Conservation (phyloP, 2,888 invertebrate species). For the Cataglyphis rosenhaueri region DNA sequence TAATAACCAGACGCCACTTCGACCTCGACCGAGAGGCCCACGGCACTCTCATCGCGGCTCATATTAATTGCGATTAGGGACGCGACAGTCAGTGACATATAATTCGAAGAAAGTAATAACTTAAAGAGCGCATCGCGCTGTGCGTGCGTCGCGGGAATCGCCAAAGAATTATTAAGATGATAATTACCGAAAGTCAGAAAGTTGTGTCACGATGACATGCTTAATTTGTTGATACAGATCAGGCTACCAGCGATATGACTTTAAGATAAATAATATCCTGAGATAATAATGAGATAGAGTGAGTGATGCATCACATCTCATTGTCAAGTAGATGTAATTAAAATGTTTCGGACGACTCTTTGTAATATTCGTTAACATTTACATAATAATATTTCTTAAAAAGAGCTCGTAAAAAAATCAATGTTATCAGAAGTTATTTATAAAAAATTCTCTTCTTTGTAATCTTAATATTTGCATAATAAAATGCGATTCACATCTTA, state of each 20-base stretch:
- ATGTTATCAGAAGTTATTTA: background rate
- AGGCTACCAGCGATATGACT: conserved; percentile 16
- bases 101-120: conserved; percentile 65
- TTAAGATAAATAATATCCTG: background rate
- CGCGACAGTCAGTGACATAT: conserved; percentile 58
- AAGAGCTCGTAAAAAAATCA: background rate
- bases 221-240: background rate
- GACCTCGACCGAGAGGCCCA: conserved; percentile 9
- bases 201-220: background rate
- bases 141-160: conserved; percentile 3
- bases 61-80: conserved; percentile 69
- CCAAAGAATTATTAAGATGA: conserved; percentile 12
- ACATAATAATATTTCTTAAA: background rate
- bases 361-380: background rate
- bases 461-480: background rate
- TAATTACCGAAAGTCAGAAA: conserved; percentile 8
- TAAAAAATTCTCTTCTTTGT: conserved; percentile 5
- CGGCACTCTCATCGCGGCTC: conserved; percentile 32
- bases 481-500: background rate
- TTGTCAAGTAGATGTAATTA: background rate
- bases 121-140: conserved; percentile 25
- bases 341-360: background rate
- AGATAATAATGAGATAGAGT: background rate
- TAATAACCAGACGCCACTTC: conserved; percentile 51
- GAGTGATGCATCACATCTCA: background rate